Base-by-base conservation (phyloP, 2,797 vertebrate species). In the Acrossocheilus fasciatus region DNA sequence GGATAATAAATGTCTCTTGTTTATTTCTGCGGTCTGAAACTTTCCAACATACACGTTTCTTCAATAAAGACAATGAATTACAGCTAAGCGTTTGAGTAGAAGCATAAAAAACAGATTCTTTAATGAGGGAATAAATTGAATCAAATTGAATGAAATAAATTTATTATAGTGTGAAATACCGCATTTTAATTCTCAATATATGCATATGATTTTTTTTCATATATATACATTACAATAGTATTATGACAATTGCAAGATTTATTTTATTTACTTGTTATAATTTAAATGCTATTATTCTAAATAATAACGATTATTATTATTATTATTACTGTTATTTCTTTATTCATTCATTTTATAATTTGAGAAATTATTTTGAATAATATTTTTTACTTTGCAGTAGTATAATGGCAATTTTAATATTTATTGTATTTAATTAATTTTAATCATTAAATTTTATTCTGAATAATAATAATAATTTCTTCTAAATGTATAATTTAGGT, bases 1-100 rank as follows among this genome's bases (percentile, higher is more conserved):
- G 64, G 20, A 76, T 76, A 84, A 84, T 84, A 84, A 84, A 84
- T 78, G 45, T 57, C 15, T 84, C 14, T 76, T 8, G 69, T 66
- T 68, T 52, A 76, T 47, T 45, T 23, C 11, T 74, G 36, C 17
- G 43, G 68, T 30, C 20, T 15, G 54, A 23, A 57, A 10, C 10
- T 1, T 10, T 4, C 57, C 10, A 62, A 6, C 10, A 26, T 26
- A 17, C 2, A 66, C 14, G 0, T 34, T 17, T 66, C 62, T 64
- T 15, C 14, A 66, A 1, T 15, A 15, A 64, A 64, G 26, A 0
- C 14, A 34, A 34, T 66, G 5, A 26, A 62, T 66, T 39, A 39
- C 66, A 39, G 4, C 34, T 17, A 2, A 36, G 66, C 34, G 4
- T 36, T 36, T 18, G 0, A 68, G 36, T 10, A 36, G 34, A 68